Conservation (phyloP, 1,140 invertebrate genomes). For the Hyposmocoma kahamanoa region DNA sequence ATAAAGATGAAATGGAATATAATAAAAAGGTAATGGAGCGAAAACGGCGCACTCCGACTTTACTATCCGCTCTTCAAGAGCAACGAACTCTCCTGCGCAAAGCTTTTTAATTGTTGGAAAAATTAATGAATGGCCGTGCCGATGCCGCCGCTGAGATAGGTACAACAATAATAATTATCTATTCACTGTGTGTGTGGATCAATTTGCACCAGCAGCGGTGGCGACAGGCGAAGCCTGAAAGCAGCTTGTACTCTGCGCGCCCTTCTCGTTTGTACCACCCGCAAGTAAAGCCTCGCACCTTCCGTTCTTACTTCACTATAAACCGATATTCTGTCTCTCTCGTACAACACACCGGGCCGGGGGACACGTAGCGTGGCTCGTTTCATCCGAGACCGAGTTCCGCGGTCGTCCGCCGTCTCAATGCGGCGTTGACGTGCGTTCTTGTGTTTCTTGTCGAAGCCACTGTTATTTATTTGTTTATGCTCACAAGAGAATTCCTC, state of each 20-base stretch:
- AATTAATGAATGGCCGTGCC: conserved; percentile 45
- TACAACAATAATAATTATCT: conserved; percentile 44
- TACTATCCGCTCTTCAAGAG: no score
- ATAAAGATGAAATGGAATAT: no score
- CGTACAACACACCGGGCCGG: conserved; percentile 27
- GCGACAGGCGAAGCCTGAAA: conserved; percentile 14
- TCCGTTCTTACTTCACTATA: conserved; percentile 22
- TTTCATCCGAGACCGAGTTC: conserved; percentile 43
- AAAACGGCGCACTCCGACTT: no score
- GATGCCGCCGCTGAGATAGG: conserved; percentile 27
- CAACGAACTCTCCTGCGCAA: conserved; percentile 40
- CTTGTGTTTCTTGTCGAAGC: conserved; percentile 58
- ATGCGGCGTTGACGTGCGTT: conserved; percentile 66
- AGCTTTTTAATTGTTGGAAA: conserved; percentile 42
- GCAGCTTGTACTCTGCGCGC: conserved; percentile 40
- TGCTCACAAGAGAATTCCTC: conserved; percentile 54
- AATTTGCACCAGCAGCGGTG: conserved; percentile 35
- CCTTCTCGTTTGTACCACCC: conserved; percentile 51
- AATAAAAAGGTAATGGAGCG: no score
- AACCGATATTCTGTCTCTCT: conserved; percentile 38
- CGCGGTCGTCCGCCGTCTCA: conserved; percentile 53
- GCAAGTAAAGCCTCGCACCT: conserved; percentile 24
- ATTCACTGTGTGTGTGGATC: conserved; percentile 35
- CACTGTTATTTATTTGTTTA: conserved; percentile 70
- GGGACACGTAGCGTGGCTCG: conserved; percentile 55